Evolutionary conservation across 1,140 invertebrate genomes (phyloP), one percentile per base, ranked within the genome.

Genomic region (Monochamus saltuarius): DNA sequence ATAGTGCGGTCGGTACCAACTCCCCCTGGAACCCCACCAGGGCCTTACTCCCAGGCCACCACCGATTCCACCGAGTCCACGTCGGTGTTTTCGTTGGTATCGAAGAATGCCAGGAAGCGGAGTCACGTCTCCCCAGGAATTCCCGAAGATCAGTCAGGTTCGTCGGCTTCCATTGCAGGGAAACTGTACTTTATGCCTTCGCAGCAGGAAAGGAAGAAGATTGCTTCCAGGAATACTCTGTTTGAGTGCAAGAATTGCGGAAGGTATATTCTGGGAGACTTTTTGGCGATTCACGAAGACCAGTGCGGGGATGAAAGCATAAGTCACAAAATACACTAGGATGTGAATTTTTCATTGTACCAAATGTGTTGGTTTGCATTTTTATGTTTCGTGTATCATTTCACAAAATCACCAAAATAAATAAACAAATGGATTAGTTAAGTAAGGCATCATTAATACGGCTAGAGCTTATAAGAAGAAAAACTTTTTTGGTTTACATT

Each of bases 231-330:
- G n/a, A 52, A 61, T 19, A 45, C 39, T 4, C 39, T 65, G 8
- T 56, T 53, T 11, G 39, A 65, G 16, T 65, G 64, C 38, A 49
- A 39, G 8, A 34, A 53, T 36, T 65, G 63, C 35, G 51, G 56
- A 10, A 61, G 58, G 38, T 65, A 61, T 42, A 56, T 65, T 59
- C 29, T 65, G 38, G 63, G 63, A 19, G 59, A 65, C 36, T 65
- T 59, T 53, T 22, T 65, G 10, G 17, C n/a, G 10, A 39, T 61
- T 13, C 63, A 65, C 19, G 63, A 65, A 37, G 58, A 59, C 6
- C 59, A 56, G 4, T 64, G 62, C 29, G 38, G 49, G 7, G 29
- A 56, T 7, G 51, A 49, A 36, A 57, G 34, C 34, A 4, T 46
- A 29, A 17, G 17, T 6, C 17, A 49, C 17, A 49, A 17, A 46